A percentile compares a stretch with the other conserved stretches of the same genome.
These are phyloP conservation scores for Ispidina picta DNA, from an alignment of 2,797 vertebrate genomes.

Conservation along the genomic window DNA sequence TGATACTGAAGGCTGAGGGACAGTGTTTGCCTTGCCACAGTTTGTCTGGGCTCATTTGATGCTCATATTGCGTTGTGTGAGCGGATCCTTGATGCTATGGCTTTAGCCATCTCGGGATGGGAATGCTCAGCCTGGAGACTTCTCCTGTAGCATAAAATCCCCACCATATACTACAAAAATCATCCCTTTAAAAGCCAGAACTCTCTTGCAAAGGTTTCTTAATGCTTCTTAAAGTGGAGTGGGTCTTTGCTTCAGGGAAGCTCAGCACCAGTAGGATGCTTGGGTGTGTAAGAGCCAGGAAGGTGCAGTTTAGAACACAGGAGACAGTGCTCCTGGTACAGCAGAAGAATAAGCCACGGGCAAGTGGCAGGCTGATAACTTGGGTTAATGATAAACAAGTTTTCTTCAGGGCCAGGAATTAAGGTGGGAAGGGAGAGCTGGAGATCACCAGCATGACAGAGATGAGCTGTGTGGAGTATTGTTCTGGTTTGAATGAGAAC, in stretches of 20 bases:
- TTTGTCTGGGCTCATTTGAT: neutral
- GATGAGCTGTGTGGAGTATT: neutral
- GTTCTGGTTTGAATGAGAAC: too few species aligned
- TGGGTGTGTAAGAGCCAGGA: neutral
- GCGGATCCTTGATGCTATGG: neutral
- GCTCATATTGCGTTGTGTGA: accelerated
- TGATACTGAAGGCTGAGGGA: neutral
- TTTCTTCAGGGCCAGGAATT: neutral
- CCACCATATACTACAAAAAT: neutral
- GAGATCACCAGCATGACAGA: neutral
- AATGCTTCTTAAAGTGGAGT: neutral
- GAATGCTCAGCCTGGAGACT: neutral
- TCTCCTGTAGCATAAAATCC: neutral
- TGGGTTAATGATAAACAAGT: neutral
- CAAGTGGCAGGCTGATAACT: neutral
- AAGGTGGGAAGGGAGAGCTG: neutral
- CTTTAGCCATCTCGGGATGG: neutral
- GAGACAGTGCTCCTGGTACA: neutral
- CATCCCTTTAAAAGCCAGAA: neutral
- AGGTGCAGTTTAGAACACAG: neutral
- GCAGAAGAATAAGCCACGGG: neutral
- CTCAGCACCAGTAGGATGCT: neutral
- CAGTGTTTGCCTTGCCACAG: neutral
- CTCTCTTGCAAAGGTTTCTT: neutral
- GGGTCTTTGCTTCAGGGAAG: neutral